phyloP scores from a whole-genome alignment of 1,140 invertebrate genomes.

The Babylonia areolata region DNA sequence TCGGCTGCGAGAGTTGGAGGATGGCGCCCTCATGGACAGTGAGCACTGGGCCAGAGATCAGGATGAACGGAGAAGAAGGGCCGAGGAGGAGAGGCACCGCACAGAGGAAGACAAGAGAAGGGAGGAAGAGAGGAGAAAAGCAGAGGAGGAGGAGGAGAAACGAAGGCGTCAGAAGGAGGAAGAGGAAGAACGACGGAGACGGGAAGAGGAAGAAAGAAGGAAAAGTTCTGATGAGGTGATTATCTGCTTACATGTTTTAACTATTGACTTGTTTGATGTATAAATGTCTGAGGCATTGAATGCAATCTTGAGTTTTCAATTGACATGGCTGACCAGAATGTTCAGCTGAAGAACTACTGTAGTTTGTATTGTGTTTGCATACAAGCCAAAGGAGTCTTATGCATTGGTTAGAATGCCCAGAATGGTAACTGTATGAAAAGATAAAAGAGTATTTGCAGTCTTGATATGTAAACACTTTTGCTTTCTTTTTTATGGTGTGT shows the following conservation, averaged over 20 bases:
- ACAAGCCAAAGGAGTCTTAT: too few species aligned
- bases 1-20: constrained; percentile 46
- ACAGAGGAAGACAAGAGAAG: constrained; percentile 52
- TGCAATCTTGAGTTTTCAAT: too few species aligned
- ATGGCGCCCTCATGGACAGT: constrained; percentile 43
- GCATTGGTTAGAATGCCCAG: too few species aligned
- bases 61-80: constrained; percentile 47
- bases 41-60: constrained; percentile 57
- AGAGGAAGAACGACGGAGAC: constrained; percentile 15
- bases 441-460: too few species aligned
- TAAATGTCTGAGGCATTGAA: too few species aligned
- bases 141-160: constrained; percentile 25
- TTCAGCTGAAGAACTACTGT: too few species aligned
- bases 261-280: too few species aligned
- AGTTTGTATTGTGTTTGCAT: too few species aligned
- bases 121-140: constrained; percentile 28
- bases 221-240: constrained; percentile 16
- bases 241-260: not conserved
- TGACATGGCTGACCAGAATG: too few species aligned
- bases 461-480: too few species aligned
- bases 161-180: constrained; percentile 16
- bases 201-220: constrained; percentile 31
- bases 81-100: constrained; percentile 48
- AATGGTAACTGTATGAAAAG: too few species aligned
- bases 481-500: too few species aligned